Conservation (phyloP, 1,140 invertebrate genomes). For the Bombus fervidus region DNA sequence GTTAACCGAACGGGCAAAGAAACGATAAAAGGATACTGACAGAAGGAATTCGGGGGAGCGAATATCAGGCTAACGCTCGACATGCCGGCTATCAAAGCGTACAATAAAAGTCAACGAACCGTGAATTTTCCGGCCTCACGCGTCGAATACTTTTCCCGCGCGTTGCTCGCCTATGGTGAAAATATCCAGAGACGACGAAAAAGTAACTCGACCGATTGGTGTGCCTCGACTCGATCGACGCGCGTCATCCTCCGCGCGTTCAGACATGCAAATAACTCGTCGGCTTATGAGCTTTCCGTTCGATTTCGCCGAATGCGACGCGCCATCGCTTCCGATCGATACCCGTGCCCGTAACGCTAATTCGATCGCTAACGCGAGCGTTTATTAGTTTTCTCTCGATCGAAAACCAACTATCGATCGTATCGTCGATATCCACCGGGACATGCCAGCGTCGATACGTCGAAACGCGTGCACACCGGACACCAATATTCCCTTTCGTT, state of each 20-base stretch:
- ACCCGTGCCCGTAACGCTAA: not conserved
- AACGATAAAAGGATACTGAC: constrained; percentile 34
- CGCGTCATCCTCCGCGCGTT: constrained; percentile 1
- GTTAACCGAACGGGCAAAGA: constrained; percentile 27
- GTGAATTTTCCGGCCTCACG: constrained; percentile 53
- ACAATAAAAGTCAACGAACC: constrained; percentile 56
- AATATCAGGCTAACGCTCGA: constrained; percentile 35
- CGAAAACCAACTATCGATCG: not conserved
- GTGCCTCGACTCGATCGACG: not conserved
- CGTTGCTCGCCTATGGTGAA: not conserved
- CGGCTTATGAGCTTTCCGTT: constrained; percentile 25
- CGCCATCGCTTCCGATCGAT: not conserved
- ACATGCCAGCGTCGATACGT: not conserved
- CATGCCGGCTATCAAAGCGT: constrained; percentile 52
- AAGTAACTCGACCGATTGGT: not conserved
- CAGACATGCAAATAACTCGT: constrained; percentile 41
- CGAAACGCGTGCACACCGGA: not conserved
- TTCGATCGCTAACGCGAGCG: constrained; percentile 5
- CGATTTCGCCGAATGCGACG: constrained; percentile 5
- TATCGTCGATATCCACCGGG: not conserved
- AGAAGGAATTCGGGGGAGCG: constrained; percentile 36
- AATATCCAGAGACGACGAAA: constrained; percentile 21
- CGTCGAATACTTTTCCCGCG: constrained; percentile 40
- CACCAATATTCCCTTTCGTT: not conserved
- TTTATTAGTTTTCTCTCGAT: constrained; percentile 8